Evolutionary conservation across 2,113 vertebrate genomes (phyloP), one percentile per base, ranked within the genome.

Genomic region (Anolis sagrei): DNA sequence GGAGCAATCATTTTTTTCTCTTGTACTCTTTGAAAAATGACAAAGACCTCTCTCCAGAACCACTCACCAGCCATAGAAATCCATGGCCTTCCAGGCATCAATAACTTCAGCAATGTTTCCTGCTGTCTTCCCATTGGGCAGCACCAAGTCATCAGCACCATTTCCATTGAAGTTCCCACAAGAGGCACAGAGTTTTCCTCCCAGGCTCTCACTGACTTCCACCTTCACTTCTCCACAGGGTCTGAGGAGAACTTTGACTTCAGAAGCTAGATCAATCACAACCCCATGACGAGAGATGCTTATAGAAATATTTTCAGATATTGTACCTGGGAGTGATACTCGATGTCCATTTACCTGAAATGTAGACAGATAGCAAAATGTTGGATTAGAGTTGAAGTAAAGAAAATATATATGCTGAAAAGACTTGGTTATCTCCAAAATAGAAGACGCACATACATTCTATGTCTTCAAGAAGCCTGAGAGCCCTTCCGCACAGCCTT

Each of bases 151-250:
- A 81, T 97, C 95, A 49, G 89, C 87, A 27, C 74, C 32, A 81
- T 95, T 13, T 64, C 93, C 68, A 19, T 95, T 96, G 89, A 92
- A 95, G 92, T 96, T 96, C 48, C 96, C 95, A 61, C 96, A 95
- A 18, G 92, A 61, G 34, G 91, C 92, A 75, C 95, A 96, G 74
- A 95, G 83, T 21, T 72, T n/a, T 21, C 82, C 84, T 64, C 85
- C 84, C 66, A 96, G 88, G 29, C 34, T 84, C 1, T 68, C 61
- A 51, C 89, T 86, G 49, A 95, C 49, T 54, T 72, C 82, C 58
- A 97, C 34, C 0, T 34, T 91, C 48, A 97, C 87, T 88, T 93
- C 92, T 62, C 92, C 92, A 7, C 90, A 88, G 54, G 87, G 29
- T 6, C 94, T 93, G 84, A 93, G 95, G 48, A 93, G 92, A 91